Conservation (phyloP, 2,888 invertebrate species). For the Chalcosyrphus nemorum region DNA sequence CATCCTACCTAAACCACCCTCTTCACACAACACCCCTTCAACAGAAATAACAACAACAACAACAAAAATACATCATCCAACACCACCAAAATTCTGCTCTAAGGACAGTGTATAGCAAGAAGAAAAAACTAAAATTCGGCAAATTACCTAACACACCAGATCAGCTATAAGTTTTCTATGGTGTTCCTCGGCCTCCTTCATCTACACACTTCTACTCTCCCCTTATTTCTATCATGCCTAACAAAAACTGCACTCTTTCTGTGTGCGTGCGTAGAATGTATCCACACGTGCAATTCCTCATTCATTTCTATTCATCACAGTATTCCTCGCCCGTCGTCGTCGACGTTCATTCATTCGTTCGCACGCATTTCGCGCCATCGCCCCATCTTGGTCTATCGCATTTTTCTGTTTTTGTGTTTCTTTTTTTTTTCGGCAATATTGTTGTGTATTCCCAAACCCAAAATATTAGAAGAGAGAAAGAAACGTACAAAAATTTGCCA, state of each 20-base stretch:
- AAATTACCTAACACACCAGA: conserved; percentile 65
- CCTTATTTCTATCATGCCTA: conserved; percentile 11
- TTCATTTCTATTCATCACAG: conserved; percentile 63
- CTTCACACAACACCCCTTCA: conserved; percentile 5
- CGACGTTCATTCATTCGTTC: conserved; percentile 74
- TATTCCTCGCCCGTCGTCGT: conserved; percentile 39
- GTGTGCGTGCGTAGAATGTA: conserved; percentile 70
- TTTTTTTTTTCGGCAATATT: conserved; percentile 74
- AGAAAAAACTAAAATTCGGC: conserved; percentile 59
- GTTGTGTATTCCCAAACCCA: too few relatives aligned
- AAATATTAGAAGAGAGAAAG: conserved; percentile 20
- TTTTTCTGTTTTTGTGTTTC: too few relatives aligned
- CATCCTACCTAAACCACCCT: conserved; percentile 33
- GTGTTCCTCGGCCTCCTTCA: conserved; percentile 16
- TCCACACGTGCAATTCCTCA: conserved; percentile 67
- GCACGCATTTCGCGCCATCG: conserved; percentile 76
- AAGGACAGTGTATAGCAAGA: conserved; percentile 52
- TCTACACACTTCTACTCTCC: conserved; percentile 16
- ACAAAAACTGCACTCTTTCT: conserved; percentile 71
- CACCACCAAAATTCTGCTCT: conserved; percentile 34
- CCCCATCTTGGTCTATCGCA: conserved; percentile 76
- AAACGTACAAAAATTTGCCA: conserved; percentile 47
- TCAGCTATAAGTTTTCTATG: conserved; percentile 17
- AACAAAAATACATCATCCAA: conserved; percentile 10
- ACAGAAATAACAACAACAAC: not conserved